A percentile compares a stretch with the other conserved stretches of the same genome.
phyloP scores from a whole-genome alignment of 2,113 vertebrate genomes.

The Anseranas semipalmata region DNA sequence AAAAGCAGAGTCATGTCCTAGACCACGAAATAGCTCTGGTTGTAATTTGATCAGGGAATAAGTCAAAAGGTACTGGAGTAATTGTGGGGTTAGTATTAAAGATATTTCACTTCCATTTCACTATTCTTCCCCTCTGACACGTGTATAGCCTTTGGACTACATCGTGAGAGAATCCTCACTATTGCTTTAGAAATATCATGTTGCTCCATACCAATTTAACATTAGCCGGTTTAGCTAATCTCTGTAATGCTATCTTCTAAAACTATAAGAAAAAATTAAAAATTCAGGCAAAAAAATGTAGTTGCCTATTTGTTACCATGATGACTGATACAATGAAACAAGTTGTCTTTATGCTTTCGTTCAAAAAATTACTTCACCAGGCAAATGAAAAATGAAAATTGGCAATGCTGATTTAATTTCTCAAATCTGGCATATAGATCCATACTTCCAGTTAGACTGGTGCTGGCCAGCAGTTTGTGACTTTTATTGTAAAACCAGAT shows the following conservation, averaged over 20 bases:
- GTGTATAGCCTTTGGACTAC: background rate
- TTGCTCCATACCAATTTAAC: background rate
- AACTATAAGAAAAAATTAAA: background rate
- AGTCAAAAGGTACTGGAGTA: background rate
- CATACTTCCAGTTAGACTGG: background rate
- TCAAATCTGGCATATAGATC: background rate
- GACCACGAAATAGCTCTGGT: background rate
- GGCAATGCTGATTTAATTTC: background rate
- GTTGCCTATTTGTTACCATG: background rate
- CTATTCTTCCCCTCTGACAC: background rate
- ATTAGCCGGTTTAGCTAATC: background rate
- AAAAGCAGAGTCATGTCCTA: background rate
- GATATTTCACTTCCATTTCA: background rate
- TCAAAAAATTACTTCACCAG: background rate
- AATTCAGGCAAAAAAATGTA: background rate
- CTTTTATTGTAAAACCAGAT: conserved; percentile 6
- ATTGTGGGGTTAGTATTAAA: background rate
- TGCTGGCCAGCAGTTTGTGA: background rate
- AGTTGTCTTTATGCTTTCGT: background rate
- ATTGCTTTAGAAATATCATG: background rate
- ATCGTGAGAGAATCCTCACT: background rate
- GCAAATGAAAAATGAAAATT: background rate
- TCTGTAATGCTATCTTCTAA: background rate
- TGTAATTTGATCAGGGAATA: background rate
- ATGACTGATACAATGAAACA: background rate